Base-by-base conservation (phyloP, 2,888 invertebrate species). In the Escarpia spicata region DNA sequence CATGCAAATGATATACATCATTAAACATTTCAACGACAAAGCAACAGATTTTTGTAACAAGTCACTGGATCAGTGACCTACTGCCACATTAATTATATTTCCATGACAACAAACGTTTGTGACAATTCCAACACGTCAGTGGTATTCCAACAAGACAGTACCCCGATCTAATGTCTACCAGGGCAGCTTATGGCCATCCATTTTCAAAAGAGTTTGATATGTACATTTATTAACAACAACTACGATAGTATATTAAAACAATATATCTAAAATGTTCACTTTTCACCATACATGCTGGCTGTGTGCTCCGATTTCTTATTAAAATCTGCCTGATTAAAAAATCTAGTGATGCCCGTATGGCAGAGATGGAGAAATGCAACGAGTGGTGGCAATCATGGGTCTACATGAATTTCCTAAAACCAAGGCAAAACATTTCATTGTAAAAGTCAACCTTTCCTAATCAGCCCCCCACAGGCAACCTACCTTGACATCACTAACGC, bases 161-260 rank as follows among this genome's bases (percentile, higher is more conserved):
- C 75, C 75, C 75, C 26, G 75, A n/a, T 75, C 26, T 26, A 75
- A 75, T n/a, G 75, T 75, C 75, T 26, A 75, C n/a, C 75, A 75
- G 75, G 75, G 75, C 75, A 52, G 75, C 75, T 26, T 75, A 75
- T 26, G 19, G 75, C 75, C 75, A 75, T 75, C 75, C 26, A 26
- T 19, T 60, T 75, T 75, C 75, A 75, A 75, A 26, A 75, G 26
- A 26, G 75, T 75, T 75, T 75, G 75, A 75, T 75, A 75, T 75
- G 75, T 75, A 75, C 75, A 75, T 75, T 75, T 75, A 75, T 75
- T 75, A 75, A 75, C 75, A 75, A 75, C 75, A 75, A 75, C 75
- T 75, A 75, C 75, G 75, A 75, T 75, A 75, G 75, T 75, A 75
- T 75, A 75, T 75, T 75, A 75, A 75, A 75, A 75, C 75, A 26